Evolutionary conservation across 2,888 invertebrate species (phyloP), one percentile per base, ranked within the genome.

Genomic region (Drosophila dives): DNA sequence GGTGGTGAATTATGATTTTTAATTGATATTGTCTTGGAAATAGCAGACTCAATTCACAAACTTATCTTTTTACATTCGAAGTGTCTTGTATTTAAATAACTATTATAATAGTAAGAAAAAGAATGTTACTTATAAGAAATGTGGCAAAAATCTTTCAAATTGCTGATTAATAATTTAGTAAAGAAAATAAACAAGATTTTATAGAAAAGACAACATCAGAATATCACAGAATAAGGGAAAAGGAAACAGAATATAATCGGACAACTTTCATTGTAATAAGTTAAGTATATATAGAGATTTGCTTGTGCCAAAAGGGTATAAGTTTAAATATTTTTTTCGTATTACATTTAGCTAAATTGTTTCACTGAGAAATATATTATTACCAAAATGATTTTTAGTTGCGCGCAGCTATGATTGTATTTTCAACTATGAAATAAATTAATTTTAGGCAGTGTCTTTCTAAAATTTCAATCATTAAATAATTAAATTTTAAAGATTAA

Each of bases 1-100:
- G 81, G 77, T 77, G 77, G 49, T 60, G 20, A n/a, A 38, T 72
- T 67, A 77, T 81, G 77, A 77, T 77, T 77, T 77, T 81, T 81
- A 77, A 77, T 81, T 77, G 72, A 77, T 64, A 55, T 59, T 26
- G 6, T 36, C 20, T 59, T 60, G 48, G 7, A 33, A 51, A 53
- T 71, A 7, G 12, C 0, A 38, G 12, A 17, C 6, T 5, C 3
- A 15, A 23, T 15, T 1, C 3, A 23, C 15, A 23, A 45, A 45
- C 15, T 23, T 15, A 23, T 45, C 8, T 23, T 45, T 23, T 23
- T 8, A 23, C 1, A 45, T 8, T 45, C 23, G 8, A 15, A 15
- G 20, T 20, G 45, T 7, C 7, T 12, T 12, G 1, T 7, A 20
- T 15, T 4, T 8, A 45, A 45, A 23, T 23, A 15, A 15, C 7